Evolutionary conservation across 2,797 vertebrate species (phyloP), one percentile per base, ranked within the genome.

Genomic region (Schizopygopsis pylzovi): DNA sequence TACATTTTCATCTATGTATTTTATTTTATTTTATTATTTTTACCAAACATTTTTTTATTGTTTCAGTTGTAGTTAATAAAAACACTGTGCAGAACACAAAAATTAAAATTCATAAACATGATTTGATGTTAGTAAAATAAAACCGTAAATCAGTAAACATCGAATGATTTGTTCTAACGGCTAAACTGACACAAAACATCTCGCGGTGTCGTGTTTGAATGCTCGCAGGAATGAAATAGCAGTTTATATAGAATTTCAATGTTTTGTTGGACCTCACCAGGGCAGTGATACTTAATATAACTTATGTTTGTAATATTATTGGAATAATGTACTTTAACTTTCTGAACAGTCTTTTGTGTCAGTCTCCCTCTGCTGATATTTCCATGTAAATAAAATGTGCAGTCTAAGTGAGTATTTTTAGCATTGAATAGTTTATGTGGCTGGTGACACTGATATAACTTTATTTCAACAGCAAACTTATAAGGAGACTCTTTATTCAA

Each of bases 401-500:
- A 47, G 45, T 25, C 79, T 80, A 22, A 33, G 82, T 56, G 18
- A 54, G 63, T 86, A 73, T 85, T 85, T 89, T 85, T 47, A 65
- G 76, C 22, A 16, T 25, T 81, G 76, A 81, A 89, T 86, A 82
- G 61, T 75, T 54, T 73, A 79, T 61, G 80, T 47, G 71, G 65
- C 33, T 49, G 59, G 33, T 28, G 59, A 33, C 47, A 68, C 85
- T 79, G 79, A 73, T 79, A 68, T 33, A 82, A 75, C 76, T 85
- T 85, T 83, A 37, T 87, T 85, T 83, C 77, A 65, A 65, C 86
- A 76, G 77, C 54, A 47, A 54, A 47, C 61, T 22, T 73, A 78
- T 86, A 86, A 83, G 87, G 88, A 84, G 71, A 68, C 76, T 75
- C 81, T 79, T 87, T 87, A 81, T 86, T 78, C 70, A n/a, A 25